Conservation (phyloP, 2,888 invertebrate species). For the Calameuta idolon region DNA sequence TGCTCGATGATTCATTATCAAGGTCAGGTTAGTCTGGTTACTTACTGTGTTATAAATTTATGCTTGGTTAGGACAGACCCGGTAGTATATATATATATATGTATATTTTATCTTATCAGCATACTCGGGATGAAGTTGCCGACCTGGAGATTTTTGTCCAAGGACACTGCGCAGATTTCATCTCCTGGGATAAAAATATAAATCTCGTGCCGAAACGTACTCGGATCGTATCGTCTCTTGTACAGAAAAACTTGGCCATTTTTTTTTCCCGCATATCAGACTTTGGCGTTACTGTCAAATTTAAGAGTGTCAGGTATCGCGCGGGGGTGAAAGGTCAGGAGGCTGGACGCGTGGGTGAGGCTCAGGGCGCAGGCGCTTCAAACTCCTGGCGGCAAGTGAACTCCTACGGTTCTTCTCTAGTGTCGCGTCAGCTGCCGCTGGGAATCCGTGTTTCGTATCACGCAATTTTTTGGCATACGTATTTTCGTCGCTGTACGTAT, state of each 20-base stretch:
- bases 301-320: not conserved
- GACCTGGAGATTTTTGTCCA: no score
- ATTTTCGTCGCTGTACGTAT: not conserved
- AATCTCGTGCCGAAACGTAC: no score
- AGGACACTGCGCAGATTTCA: no score
- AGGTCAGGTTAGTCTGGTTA: no score
- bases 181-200: no score
- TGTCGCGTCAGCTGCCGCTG: slow-evolving; percentile 61
- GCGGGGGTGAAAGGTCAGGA: not conserved
- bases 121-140: no score
- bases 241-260: not conserved
- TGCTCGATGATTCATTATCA: not conserved
- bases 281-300: not conserved
- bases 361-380: slow-evolving; percentile 54
- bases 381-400: slow-evolving; percentile 47
- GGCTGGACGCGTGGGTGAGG: not conserved
- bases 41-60: no score
- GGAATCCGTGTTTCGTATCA: slow-evolving; percentile 40
- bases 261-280: not conserved
- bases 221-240: not conserved
- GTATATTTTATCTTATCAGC: no score
- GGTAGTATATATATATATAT: no score
- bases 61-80: no score
- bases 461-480: not conserved
- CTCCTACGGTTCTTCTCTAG: slow-evolving; percentile 50